A percentile compares a stretch with the other conserved stretches of the same genome.
Evolutionary conservation across 2,888 invertebrate genomes (phyloP).

Genomic region (Trichopria drosophilae): DNA sequence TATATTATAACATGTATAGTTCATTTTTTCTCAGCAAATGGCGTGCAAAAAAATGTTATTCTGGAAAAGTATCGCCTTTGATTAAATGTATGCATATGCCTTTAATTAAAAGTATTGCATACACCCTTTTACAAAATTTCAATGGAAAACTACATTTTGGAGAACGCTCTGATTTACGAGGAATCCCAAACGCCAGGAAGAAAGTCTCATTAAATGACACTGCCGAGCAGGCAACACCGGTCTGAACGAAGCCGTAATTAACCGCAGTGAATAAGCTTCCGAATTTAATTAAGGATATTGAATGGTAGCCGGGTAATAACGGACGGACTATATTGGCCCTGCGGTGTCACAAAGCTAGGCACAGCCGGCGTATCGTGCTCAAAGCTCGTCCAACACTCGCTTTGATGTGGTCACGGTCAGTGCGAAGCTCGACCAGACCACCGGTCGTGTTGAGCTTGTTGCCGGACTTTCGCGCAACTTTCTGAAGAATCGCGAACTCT

Average conservation of each 20-base stretch:
- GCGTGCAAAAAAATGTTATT: too few relatives aligned
- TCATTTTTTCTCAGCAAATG: too few relatives aligned
- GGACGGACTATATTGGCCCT: conserved; percentile 55
- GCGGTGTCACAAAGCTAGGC: conserved; percentile 57
- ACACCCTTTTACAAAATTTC: too few relatives aligned
- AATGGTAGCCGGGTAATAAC: conserved; percentile 56
- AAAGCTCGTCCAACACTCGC: conserved; percentile 54
- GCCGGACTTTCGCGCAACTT: conserved; percentile 46
- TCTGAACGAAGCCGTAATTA: conserved; percentile 55
- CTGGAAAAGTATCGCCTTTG: too few relatives aligned
- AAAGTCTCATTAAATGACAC: conserved; percentile 45
- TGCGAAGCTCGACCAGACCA: conserved; percentile 49
- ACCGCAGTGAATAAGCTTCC: conserved; percentile 58
- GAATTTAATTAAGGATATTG: conserved; percentile 59
- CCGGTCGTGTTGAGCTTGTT: conserved; percentile 41
- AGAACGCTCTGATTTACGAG: too few relatives aligned
- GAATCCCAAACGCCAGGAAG: conserved; percentile 35
- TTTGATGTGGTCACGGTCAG: conserved; percentile 57
- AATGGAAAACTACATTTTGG: too few relatives aligned
- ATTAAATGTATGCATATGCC: too few relatives aligned
- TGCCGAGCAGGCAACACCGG: conserved; percentile 28
- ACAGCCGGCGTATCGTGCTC: conserved; percentile 54
- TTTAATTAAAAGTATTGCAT: too few relatives aligned
- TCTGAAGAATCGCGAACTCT: conserved; percentile 45
- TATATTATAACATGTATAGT: too few relatives aligned